phyloP scores from a whole-genome alignment of 2,113 vertebrate species.

The Varanus salvator region DNA sequence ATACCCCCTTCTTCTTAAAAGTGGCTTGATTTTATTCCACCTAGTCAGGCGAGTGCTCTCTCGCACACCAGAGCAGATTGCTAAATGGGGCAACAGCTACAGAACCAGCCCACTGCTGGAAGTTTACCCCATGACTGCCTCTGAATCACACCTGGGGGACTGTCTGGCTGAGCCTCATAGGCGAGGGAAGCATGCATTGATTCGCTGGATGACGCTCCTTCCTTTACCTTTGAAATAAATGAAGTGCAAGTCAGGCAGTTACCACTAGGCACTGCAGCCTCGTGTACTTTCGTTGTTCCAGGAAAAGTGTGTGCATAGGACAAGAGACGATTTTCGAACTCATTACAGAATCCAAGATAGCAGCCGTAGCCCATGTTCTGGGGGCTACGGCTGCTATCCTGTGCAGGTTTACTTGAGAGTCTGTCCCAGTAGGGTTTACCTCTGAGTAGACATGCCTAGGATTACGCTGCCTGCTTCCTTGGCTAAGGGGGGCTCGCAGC shows the following conservation, averaged over 20 bases:
- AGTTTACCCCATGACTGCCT: neutral
- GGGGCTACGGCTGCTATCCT: neutral
- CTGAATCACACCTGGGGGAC: neutral
- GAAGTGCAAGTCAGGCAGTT: neutral
- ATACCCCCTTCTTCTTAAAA: neutral
- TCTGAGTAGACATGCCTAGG: neutral
- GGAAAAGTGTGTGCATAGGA: neutral
- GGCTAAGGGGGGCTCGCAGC: fast-evolving
- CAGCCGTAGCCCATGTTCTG: neutral
- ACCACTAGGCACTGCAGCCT: neutral
- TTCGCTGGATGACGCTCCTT: neutral
- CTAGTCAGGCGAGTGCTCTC: too few species aligned
- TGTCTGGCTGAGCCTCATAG: too few species aligned
- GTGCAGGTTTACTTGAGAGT: neutral
- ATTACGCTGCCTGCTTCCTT: neutral
- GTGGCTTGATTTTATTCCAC: neutral
- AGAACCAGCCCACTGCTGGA: neutral
- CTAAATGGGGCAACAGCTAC: neutral
- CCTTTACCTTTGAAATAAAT: neutral
- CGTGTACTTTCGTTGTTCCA: neutral
- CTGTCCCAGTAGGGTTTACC: neutral
- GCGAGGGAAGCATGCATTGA: neutral
- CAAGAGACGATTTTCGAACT: neutral
- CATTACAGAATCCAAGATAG: neutral
- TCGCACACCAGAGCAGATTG: neutral